Evolutionary conservation across 2,797 vertebrate species (phyloP).

Genomic region (Astyanax mexicanus): DNA sequence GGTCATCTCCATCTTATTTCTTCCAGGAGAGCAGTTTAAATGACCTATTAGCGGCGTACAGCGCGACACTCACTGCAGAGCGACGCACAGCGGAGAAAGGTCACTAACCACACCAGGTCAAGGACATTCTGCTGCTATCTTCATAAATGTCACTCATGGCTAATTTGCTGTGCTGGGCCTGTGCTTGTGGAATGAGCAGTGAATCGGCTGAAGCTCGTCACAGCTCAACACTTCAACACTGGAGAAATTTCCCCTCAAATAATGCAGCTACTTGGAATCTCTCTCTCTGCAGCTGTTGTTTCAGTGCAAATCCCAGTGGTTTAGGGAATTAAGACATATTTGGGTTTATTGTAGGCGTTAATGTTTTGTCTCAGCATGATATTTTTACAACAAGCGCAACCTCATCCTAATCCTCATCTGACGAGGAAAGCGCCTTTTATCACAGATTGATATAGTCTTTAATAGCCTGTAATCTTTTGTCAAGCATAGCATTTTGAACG

Average conservation of each 20-base stretch:
- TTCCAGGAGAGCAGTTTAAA: slow-evolving; percentile 52
- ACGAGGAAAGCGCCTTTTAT: too few relatives aligned
- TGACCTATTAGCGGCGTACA: slow-evolving; percentile 42
- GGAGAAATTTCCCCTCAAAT: not conserved
- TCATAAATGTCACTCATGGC: slow-evolving; percentile 24
- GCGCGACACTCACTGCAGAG: slow-evolving; percentile 29
- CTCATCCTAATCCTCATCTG: not conserved
- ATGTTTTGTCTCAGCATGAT: not conserved
- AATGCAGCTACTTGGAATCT: not conserved
- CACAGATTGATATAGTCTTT: too few relatives aligned
- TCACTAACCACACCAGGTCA: slow-evolving; percentile 35
- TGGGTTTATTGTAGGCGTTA: not conserved
- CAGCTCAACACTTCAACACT: not conserved
- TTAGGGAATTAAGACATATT: not conserved
- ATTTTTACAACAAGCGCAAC: not conserved
- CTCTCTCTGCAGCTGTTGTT: too few relatives aligned
- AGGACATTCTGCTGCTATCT: slow-evolving; percentile 7
- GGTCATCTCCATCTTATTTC: slow-evolving; percentile 67
- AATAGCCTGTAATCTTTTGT: too few relatives aligned
- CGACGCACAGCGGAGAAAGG: slow-evolving; percentile 52
- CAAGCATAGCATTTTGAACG: too few relatives aligned
- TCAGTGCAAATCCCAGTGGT: not conserved
- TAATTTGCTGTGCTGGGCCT: not conserved
- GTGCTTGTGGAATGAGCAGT: not conserved
- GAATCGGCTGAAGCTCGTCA: not conserved